Conservation (phyloP, 2,888 invertebrate genomes). For the Sphaerophoria taeniata region DNA sequence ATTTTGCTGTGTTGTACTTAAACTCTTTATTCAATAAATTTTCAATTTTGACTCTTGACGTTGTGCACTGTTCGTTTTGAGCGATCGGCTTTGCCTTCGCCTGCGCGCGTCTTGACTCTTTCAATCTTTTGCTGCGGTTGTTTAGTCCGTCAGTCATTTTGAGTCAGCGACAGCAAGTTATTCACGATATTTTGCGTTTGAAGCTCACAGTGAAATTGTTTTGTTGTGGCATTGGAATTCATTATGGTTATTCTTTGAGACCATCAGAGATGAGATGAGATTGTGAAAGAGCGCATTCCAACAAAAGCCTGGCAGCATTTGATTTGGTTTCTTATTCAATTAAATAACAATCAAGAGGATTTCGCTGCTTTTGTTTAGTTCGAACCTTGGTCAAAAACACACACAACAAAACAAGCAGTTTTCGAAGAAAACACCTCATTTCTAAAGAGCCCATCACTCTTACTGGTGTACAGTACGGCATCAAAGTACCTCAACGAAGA, state of each 20-base stretch:
- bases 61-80: conserved; percentile 73
- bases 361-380: conserved; percentile 68
- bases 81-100: conserved; percentile 61
- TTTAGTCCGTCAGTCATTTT: conserved; percentile 47
- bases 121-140: conserved; percentile 74
- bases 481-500: neutral
- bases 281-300: conserved; percentile 63
- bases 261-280: conserved; percentile 62
- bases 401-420: conserved; percentile 33
- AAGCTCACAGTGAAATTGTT: conserved; percentile 76
- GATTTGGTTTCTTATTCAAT: conserved; percentile 75
- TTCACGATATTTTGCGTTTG: conserved; percentile 36
- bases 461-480: neutral
- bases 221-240: conserved; percentile 79
- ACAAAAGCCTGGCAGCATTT: conserved; percentile 72
- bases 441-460: conserved; percentile 31
- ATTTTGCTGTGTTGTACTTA: conserved; percentile 79
- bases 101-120: conserved; percentile 67
- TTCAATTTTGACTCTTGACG: conserved; percentile 80
- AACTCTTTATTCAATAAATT: conserved; percentile 82
- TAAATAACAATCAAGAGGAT: conserved; percentile 73
- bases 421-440: conserved; percentile 27
- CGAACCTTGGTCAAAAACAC: neutral
- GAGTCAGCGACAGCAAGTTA: conserved; percentile 19
- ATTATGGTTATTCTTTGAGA: conserved; percentile 76